These are phyloP conservation scores for Cirrhinus molitorella DNA, from an alignment of 2,797 vertebrate species.

Conservation along the genomic window DNA sequence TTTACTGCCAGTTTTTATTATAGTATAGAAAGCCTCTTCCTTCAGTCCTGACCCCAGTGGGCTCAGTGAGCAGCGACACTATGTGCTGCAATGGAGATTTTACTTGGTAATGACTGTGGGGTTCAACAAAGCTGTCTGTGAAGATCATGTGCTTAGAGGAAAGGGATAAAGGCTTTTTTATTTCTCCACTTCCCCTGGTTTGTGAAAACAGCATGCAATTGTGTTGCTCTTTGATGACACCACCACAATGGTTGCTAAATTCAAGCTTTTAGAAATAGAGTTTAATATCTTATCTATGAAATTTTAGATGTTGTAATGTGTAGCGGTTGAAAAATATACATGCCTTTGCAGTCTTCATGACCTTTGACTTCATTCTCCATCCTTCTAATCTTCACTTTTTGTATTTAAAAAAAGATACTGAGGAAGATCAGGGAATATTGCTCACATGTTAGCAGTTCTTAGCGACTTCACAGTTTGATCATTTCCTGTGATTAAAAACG, in stretches of 20 bases:
- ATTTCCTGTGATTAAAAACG: neutral
- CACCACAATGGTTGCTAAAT: slow-evolving; percentile 38
- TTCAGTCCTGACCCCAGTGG: neutral
- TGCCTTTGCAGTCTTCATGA: neutral
- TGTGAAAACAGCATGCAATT: slow-evolving; percentile 49
- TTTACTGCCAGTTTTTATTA: slow-evolving; percentile 9
- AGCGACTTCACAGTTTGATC: neutral
- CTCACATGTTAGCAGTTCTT: neutral
- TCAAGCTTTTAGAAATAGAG: neutral
- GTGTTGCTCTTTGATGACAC: slow-evolving; percentile 31
- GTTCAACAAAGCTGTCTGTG: slow-evolving; percentile 44
- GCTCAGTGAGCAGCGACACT: neutral
- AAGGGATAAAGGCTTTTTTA: slow-evolving; percentile 57
- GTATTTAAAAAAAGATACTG: neutral
- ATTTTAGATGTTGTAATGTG: neutral
- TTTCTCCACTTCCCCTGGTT: slow-evolving; percentile 47
- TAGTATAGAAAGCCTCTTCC: slow-evolving; percentile 16
- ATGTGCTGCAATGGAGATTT: slow-evolving; percentile 30
- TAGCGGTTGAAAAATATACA: neutral
- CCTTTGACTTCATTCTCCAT: neutral
- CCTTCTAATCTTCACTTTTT: neutral
- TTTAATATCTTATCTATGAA: neutral
- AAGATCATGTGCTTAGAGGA: slow-evolving; percentile 52
- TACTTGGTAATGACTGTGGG: slow-evolving; percentile 46
- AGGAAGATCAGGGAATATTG: neutral